Evolutionary conservation across 2,888 invertebrate species (phyloP).

Genomic region (Gasteruption jaculator): DNA sequence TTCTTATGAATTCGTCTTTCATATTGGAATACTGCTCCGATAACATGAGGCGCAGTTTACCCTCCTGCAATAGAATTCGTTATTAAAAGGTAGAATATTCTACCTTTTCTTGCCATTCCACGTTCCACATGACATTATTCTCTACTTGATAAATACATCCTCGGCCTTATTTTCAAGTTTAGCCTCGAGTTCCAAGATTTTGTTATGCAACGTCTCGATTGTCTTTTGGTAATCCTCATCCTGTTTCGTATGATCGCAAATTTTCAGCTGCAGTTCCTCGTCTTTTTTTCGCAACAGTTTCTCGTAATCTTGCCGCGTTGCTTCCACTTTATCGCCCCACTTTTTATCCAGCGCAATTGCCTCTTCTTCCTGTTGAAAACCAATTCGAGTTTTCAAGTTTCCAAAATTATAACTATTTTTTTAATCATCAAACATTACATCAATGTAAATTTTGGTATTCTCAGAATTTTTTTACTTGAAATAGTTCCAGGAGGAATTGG

Average conservation of each 20-base stretch:
- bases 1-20: slow-evolving; percentile 37
- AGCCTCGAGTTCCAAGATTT: slow-evolving; percentile 33
- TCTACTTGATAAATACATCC: slow-evolving; percentile 32
- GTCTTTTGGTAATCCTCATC: slow-evolving; percentile 29
- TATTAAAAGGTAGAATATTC: too few species aligned
- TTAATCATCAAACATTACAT: not conserved
- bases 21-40: slow-evolving; percentile 34
- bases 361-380: slow-evolving; percentile 28
- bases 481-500: too few species aligned
- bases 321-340: slow-evolving; percentile 28
- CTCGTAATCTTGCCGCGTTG: slow-evolving; percentile 28
- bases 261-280: slow-evolving; percentile 25
- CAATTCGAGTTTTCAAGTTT: too few species aligned
- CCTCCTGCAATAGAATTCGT: slow-evolving; percentile 28
- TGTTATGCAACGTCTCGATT: slow-evolving; percentile 28
- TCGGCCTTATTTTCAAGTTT: slow-evolving; percentile 33
- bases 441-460: not conserved
- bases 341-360: slow-evolving; percentile 22
- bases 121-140: too few species aligned
- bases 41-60: slow-evolving; percentile 33
- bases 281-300: slow-evolving; percentile 29
- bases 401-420: not conserved
- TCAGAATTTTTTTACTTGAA: not conserved
- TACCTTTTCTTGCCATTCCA: too few species aligned
- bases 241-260: too few species aligned